These are phyloP conservation scores for Eumacrocentrus americanus DNA, from an alignment of 2,888 invertebrate genomes.

Conservation along the genomic window DNA sequence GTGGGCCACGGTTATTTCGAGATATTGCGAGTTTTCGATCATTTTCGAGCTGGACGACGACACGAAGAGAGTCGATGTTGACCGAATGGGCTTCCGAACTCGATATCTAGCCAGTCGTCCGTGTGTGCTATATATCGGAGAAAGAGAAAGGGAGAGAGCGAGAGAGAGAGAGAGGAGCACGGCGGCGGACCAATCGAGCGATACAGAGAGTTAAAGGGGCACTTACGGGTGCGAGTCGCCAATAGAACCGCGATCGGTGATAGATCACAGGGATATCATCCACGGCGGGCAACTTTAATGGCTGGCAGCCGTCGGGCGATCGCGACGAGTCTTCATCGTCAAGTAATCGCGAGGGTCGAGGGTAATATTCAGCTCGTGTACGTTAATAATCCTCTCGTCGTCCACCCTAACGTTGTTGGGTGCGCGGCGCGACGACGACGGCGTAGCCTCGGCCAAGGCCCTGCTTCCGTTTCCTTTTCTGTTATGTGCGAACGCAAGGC, in stretches of 20 bases:
- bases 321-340: constrained; percentile 29
- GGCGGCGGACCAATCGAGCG: constrained; percentile 24
- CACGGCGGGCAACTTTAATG: constrained; percentile 29
- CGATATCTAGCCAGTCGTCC: neutral
- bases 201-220: constrained; percentile 25
- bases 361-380: constrained; percentile 16
- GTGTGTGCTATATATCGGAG: neutral
- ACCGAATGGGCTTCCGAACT: neutral
- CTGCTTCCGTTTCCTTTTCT: constrained; percentile 31
- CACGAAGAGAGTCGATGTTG: neutral
- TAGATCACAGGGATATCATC: constrained; percentile 2
- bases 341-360: constrained; percentile 21
- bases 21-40: too few relatives aligned
- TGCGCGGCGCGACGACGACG: constrained; percentile 5
- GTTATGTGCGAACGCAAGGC: constrained; percentile 42
- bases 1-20: too few relatives aligned
- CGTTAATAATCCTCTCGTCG: constrained; percentile 17
- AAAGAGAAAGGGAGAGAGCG: neutral
- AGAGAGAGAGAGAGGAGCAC: neutral
- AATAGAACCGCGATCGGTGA: constrained; percentile 22
- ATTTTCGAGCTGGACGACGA: too few relatives aligned
- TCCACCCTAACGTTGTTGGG: constrained; percentile 21
- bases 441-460: constrained; percentile 27
- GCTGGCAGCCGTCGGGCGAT: constrained; percentile 30
- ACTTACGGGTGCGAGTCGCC: constrained; percentile 10